phyloP scores from a whole-genome alignment of 2,888 invertebrate genomes.

The Pseudococcus viburni region DNA sequence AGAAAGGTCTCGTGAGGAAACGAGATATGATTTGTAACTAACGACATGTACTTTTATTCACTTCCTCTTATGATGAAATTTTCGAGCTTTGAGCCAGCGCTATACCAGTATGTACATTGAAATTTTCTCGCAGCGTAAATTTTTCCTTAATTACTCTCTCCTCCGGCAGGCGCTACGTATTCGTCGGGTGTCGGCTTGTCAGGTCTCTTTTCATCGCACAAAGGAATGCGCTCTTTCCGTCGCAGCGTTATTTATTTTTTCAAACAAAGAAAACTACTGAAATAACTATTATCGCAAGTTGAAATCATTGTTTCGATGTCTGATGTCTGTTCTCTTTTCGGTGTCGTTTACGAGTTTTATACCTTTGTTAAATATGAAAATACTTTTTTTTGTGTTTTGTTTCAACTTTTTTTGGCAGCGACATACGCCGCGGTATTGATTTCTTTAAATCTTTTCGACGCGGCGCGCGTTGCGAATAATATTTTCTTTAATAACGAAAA shows the following conservation, averaged over 20 bases:
- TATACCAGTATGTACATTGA: not conserved
- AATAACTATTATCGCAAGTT: not conserved
- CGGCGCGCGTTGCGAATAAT: not conserved
- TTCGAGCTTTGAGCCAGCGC: not conserved
- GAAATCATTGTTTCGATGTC: conserved; percentile 50
- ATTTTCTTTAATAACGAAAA: not conserved
- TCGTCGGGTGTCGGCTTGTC: not conserved
- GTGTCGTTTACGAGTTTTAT: not conserved
- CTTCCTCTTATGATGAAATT: conserved; percentile 17
- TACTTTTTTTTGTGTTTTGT: not conserved
- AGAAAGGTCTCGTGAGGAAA: not conserved
- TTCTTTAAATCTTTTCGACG: not conserved
- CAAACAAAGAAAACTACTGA: conserved; percentile 49
- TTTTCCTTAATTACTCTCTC: not conserved
- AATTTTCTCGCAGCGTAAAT: not conserved
- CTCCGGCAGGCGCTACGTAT: not conserved
- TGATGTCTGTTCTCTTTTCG: not conserved
- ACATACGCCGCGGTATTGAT: conserved; percentile 10
- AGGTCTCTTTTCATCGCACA: not conserved
- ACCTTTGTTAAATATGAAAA: conserved; percentile 29
- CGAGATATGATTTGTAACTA: conserved; percentile 29
- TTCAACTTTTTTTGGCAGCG: not conserved
- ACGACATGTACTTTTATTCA: not conserved
- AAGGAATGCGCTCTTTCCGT: conserved; percentile 48
- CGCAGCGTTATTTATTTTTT: conserved; percentile 14